phyloP scores from a whole-genome alignment of 2,797 vertebrate species.

The Smutsia temminckii region DNA sequence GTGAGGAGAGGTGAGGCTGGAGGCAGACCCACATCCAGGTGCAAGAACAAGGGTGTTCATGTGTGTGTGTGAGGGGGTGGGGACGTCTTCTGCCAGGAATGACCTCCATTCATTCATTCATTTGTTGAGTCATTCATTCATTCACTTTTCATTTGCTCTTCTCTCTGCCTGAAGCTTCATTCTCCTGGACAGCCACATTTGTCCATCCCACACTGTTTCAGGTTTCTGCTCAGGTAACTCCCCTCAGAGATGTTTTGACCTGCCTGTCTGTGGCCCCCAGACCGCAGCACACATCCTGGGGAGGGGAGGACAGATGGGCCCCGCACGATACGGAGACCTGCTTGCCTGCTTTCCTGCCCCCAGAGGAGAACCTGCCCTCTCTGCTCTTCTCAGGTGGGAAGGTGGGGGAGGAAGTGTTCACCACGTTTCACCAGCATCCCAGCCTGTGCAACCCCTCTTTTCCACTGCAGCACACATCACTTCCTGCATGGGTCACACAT shows the following conservation, averaged over 20 bases:
- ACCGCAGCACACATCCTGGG: rapidly evolving
- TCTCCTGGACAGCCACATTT: neutral
- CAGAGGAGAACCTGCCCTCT: rapidly evolving
- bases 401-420: rapidly evolving
- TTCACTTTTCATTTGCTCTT: neutral
- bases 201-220: neutral
- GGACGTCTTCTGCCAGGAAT: neutral
- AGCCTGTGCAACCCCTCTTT: neutral
- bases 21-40: neutral
- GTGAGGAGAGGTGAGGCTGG: neutral
- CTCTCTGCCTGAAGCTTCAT: neutral
- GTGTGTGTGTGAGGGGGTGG: neutral
- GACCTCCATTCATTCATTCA: neutral
- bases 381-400: no score
- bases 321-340: no score
- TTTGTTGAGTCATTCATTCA: neutral
- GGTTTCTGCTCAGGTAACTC: neutral
- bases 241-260: neutral
- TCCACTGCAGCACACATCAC: no score
- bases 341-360: no score
- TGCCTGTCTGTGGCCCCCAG: neutral
- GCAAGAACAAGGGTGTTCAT: no score
- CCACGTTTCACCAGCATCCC: neutral
- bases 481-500: rapidly evolving
- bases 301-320: neutral